These are phyloP conservation scores for Procavia capensis DNA, from an alignment of 2,113 vertebrate genomes.

Conservation along the genomic window DNA sequence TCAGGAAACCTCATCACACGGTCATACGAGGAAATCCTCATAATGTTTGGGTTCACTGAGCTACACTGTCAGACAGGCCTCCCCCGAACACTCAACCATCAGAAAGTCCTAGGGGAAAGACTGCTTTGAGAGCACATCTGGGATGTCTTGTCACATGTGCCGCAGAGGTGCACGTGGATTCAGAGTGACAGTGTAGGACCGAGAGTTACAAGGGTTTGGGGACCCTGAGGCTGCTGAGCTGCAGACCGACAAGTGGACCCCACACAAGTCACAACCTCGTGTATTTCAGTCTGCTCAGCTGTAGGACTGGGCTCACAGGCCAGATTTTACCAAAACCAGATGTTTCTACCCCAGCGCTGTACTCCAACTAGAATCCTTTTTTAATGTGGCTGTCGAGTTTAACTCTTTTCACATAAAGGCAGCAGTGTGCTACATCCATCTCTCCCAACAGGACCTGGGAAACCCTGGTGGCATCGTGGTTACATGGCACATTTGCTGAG, in stretches of 20 bases:
- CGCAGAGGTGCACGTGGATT: constrained; percentile 43
- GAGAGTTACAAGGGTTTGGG: constrained; percentile 56
- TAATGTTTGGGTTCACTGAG: constrained; percentile 43
- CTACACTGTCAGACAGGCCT: constrained; percentile 51
- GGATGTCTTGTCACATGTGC: constrained; percentile 40
- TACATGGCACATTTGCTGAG: too few species aligned
- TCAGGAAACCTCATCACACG: constrained; percentile 76
- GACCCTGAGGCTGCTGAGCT: constrained; percentile 69
- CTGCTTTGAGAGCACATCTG: constrained; percentile 63
- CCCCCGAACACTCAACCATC: constrained; percentile 57
- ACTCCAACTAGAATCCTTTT: constrained; percentile 16
- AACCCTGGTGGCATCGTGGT: too few species aligned
- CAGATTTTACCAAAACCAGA: constrained; percentile 73
- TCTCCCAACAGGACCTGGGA: not conserved
- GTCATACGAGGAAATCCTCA: constrained; percentile 72
- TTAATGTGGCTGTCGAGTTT: not conserved
- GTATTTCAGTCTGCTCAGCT: constrained; percentile 63
- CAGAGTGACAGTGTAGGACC: constrained; percentile 61
- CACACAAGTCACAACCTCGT: constrained; percentile 43
- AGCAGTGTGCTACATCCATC: not conserved
- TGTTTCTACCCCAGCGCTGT: constrained; percentile 56
- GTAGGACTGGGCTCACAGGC: constrained; percentile 56
- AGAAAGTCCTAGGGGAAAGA: constrained; percentile 29
- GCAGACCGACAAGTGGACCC: constrained; percentile 67
- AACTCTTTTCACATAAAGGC: not conserved